Base-by-base conservation (phyloP, 2,113 vertebrate species). In the Mus spicilegus region DNA sequence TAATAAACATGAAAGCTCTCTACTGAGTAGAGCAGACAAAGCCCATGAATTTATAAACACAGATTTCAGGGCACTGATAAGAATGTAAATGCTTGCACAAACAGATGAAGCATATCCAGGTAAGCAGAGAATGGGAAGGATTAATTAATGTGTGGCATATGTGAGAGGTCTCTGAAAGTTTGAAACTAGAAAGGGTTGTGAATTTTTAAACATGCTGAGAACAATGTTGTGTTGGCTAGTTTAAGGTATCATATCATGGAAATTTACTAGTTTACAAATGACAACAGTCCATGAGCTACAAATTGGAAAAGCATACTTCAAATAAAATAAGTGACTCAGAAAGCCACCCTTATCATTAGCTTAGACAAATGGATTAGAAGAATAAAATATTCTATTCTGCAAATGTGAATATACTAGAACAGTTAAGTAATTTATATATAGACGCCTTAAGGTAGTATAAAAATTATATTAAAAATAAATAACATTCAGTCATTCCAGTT, bases 31-130 rank as follows among this genome's bases (percentile, higher is more conserved):
- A 72, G 26, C 5, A 65, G 12, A 93, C 39, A 82, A 95, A 90
- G 22, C 73, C 49, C 81, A 90, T 95, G 49, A 93, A 84, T 96
- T 89, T 92, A 95, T 78, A 95, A 90, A 93, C 88, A 96, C 24
- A 95, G 63, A 95, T 80, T 94, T 95, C 90, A 93, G 56, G 70
- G 39, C 26, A 90, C 17, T 51, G 65, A 73, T 76, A 92, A 94
- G 78, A 95, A 95, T 96, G 91, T 39, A 95, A 77, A 95, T 87
- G 67, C 67, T 90, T 78, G 5, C 49, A 90, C 46, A 95, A 93
- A 94, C 49, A 92, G 30, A 95, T 26, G 51, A 95, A 87, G 82
- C 63, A 56, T 70, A 11, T n/a, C 69, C 86, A 89, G 33, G 80
- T 54, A 86, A 93, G 95, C 94, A 92, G 13, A 96, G 42, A 95